phyloP scores from a whole-genome alignment of 2,113 vertebrate species.

The Rhinichthys klamathensis region DNA sequence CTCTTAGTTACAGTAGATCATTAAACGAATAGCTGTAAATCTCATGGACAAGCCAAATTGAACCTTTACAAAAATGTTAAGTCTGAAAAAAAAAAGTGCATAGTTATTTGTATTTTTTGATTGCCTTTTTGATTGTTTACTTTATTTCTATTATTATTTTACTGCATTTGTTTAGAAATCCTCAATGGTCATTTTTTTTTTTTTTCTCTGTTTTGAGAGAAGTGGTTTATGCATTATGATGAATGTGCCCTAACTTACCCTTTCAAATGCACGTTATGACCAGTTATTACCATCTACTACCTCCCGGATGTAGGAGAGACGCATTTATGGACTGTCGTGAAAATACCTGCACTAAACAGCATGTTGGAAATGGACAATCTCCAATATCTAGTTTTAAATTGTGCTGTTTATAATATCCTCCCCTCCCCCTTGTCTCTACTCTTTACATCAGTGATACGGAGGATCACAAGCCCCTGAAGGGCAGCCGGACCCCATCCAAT shows the following conservation, averaged over 20 bases:
- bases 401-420: conserved; percentile 18
- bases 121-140: background rate
- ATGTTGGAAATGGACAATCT: conserved; percentile 14
- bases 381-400: background rate
- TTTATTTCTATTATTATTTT: background rate
- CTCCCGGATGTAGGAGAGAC: conserved; percentile 17
- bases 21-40: background rate
- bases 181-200: background rate
- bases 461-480: conserved; percentile 96
- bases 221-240: conserved; percentile 29
- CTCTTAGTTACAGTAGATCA: background rate
- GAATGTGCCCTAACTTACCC: background rate
- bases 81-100: background rate
- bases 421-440: conserved; percentile 14
- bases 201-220: background rate
- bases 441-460: conserved; percentile 86
- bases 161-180: background rate
- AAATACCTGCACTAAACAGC: conserved; percentile 32
- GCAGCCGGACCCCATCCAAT: conserved; percentile 94
- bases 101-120: conserved; percentile 10
- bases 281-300: background rate
- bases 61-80: background rate
- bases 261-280: conserved; percentile 1
- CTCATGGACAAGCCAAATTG: background rate
- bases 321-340: background rate